phyloP scores from a whole-genome alignment of 2,113 vertebrate genomes.

The Indri indri region DNA sequence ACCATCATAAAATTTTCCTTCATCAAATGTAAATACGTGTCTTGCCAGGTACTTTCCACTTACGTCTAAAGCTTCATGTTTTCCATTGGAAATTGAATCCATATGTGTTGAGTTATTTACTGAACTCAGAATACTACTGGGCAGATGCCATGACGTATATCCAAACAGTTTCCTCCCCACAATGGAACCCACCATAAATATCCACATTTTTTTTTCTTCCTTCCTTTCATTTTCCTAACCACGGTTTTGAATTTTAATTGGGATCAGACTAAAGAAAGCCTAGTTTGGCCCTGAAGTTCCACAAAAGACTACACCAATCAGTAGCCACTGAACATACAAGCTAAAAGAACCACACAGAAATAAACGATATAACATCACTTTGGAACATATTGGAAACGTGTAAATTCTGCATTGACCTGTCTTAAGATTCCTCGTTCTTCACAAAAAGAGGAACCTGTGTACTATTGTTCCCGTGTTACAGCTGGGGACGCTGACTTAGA shows the following conservation, averaged over 20 bases:
- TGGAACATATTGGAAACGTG: not conserved
- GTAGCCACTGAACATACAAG: not conserved
- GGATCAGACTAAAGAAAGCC: not conserved
- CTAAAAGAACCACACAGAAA: not conserved
- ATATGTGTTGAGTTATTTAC: not conserved
- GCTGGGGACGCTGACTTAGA: not conserved
- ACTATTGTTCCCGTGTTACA: not conserved
- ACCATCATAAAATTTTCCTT: not conserved
- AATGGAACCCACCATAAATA: not conserved
- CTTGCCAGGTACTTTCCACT: constrained; percentile 53
- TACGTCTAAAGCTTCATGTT: constrained; percentile 3
- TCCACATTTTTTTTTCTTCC: not conserved
- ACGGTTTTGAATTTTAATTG: not conserved
- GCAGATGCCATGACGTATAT: not conserved
- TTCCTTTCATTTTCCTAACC: not conserved
- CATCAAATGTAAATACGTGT: not conserved
- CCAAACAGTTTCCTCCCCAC: not conserved
- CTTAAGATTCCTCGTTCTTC: not conserved
- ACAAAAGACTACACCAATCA: not conserved
- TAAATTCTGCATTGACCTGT: not conserved
- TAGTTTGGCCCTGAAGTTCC: not conserved
- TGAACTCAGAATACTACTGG: not conserved
- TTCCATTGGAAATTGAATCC: constrained; percentile 35
- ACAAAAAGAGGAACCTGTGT: not conserved
- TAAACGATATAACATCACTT: not conserved